Evolutionary conservation across 2,797 vertebrate genomes (phyloP).

Genomic region (Jordanella pulchra): DNA sequence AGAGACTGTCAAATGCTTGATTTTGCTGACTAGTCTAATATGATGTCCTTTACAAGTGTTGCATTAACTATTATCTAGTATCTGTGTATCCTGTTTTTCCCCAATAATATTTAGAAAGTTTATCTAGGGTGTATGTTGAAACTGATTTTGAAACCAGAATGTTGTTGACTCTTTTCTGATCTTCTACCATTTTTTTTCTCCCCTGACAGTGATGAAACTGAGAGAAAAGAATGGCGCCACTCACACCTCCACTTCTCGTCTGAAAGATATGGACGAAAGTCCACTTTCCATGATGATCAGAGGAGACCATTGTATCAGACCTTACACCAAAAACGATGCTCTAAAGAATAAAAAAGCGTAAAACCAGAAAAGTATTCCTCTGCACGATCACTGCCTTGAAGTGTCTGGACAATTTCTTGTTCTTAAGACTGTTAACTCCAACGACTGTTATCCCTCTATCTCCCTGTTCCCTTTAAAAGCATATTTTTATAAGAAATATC

Average conservation of each 20-base stretch:
- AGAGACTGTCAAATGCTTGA: not conserved
- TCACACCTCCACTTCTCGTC: slow-evolving; percentile 57
- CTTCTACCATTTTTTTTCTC: slow-evolving; percentile 41
- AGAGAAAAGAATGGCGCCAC: slow-evolving; percentile 49
- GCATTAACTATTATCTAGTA: not conserved
- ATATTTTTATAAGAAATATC: slow-evolving; percentile 70
- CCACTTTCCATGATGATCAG: slow-evolving; percentile 46
- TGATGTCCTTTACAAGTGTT: not conserved
- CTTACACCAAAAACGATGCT: slow-evolving; percentile 54
- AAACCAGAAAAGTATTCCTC: slow-evolving; percentile 23
- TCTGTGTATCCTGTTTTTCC: not conserved
- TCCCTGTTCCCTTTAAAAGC: slow-evolving; percentile 61
- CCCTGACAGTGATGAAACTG: slow-evolving; percentile 70
- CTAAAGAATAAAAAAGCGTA: slow-evolving; percentile 44
- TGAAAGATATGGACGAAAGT: slow-evolving; percentile 72
- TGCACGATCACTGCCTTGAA: slow-evolving; percentile 44
- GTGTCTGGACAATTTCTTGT: slow-evolving; percentile 49
- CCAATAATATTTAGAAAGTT: not conserved
- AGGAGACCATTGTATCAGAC: slow-evolving; percentile 63
- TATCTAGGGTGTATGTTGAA: not conserved
- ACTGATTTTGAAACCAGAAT: not conserved
- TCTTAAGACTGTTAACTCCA: slow-evolving; percentile 78
- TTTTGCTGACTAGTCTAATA: not conserved
- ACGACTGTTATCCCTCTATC: slow-evolving; percentile 75
- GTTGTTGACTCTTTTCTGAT: slow-evolving; percentile 33